phyloP scores from a whole-genome alignment of 1,140 invertebrate species.

The Euura lappo region DNA sequence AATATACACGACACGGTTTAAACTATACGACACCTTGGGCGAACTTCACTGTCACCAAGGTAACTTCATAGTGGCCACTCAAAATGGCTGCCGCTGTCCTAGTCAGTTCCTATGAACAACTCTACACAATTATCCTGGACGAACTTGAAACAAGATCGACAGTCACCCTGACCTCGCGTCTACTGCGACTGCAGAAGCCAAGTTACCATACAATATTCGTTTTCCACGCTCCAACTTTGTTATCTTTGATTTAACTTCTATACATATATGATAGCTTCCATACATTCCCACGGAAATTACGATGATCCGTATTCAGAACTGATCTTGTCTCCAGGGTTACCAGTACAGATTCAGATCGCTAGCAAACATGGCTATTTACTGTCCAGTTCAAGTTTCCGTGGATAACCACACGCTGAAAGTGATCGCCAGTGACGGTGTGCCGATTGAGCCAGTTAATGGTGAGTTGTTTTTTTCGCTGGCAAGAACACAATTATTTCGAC shows the following conservation, averaged over 20 bases:
- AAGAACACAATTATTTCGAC: constrained; percentile 40
- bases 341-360: constrained; percentile 60
- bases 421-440: constrained; percentile 61
- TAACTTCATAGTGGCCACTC: constrained; percentile 26
- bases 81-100: no score
- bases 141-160: no score
- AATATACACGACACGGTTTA: constrained; percentile 36
- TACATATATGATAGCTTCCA: no score
- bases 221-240: no score
- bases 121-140: no score
- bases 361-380: constrained; percentile 45
- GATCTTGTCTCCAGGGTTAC: constrained; percentile 38
- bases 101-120: no score
- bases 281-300: no score
- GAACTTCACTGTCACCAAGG: constrained; percentile 65
- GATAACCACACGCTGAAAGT: constrained; percentile 60
- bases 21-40: constrained; percentile 59
- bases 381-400: constrained; percentile 61
- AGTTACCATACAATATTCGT: no score
- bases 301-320: no score
- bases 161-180: no score
- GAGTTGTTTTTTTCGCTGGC: not conserved
- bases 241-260: no score
- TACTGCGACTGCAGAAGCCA: no score
- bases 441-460: constrained; percentile 59